Percentiles rank a stretch among this genome's conserved stretches.
phyloP scores from a whole-genome alignment of 2,797 vertebrate genomes.

The Acrocephalus scirpaceus region DNA sequence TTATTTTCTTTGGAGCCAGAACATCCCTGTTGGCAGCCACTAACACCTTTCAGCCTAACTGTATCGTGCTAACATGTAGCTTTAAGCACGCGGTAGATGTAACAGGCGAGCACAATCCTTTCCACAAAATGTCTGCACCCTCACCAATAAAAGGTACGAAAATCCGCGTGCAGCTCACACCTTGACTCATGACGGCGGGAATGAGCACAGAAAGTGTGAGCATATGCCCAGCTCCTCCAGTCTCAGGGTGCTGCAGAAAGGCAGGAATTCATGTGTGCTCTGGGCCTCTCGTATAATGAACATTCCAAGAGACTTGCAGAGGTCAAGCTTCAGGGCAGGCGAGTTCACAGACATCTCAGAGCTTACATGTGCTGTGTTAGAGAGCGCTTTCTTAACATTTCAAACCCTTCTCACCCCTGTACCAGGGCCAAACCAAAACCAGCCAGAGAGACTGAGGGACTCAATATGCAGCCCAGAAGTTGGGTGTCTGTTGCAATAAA shows the following conservation, averaged over 20 bases:
- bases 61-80: not conserved
- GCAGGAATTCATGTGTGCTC: not conserved
- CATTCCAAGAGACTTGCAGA: not conserved
- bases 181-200: accelerated
- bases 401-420: not conserved
- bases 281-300: not conserved
- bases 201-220: not conserved
- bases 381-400: not conserved
- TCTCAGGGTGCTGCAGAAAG: not conserved
- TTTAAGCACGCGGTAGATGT: not conserved
- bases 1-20: slow-evolving; percentile 39
- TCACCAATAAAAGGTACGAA: not conserved
- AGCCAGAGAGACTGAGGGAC: not conserved
- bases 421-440: not conserved
- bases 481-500: not conserved
- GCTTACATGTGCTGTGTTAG: not conserved
- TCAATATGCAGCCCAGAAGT: not conserved
- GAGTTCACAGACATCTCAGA: not conserved
- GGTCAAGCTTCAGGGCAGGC: not conserved
- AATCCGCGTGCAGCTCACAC: not conserved
- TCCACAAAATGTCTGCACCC: not conserved
- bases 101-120: not conserved
- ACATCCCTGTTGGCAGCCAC: slow-evolving; percentile 21
- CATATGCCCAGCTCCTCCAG: not conserved
- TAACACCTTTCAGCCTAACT: not conserved